A percentile compares a stretch with the other conserved stretches of the same genome.
Evolutionary conservation across 2,113 vertebrate species (phyloP).

Genomic region (Leucosticte australis): DNA sequence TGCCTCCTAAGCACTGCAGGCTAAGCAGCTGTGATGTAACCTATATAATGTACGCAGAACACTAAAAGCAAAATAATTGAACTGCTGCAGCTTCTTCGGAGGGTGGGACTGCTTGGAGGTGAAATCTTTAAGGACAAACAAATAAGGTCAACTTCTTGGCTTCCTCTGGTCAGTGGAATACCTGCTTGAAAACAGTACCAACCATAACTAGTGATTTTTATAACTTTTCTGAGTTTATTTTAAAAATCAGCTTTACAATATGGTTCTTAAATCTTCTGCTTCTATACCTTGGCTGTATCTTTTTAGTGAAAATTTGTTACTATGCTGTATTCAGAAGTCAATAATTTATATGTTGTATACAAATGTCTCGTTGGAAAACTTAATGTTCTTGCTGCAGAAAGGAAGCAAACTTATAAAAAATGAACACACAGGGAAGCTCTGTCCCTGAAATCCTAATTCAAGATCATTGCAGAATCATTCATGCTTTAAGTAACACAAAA

Average conservation of each 20-base stretch:
- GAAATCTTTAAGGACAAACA: conserved; percentile 74
- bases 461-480: conserved; percentile 34
- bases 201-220: background rate
- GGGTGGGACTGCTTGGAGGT: conserved; percentile 66
- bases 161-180: conserved; percentile 8
- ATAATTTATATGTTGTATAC: conserved; percentile 34
- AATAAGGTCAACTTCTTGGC: conserved; percentile 39
- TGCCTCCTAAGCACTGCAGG: conserved; percentile 80
- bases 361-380: background rate
- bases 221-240: background rate
- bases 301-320: background rate
- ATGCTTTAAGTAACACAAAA: conserved; percentile 57
- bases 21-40: conserved; percentile 83
- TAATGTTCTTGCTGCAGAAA: conserved; percentile 6
- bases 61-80: conserved; percentile 77
- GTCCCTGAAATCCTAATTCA: conserved; percentile 50
- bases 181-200: background rate
- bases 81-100: conserved; percentile 61
- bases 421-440: conserved; percentile 1
- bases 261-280: background rate
- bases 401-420: conserved; percentile 45
- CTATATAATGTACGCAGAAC: conserved; percentile 74
- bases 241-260: background rate
- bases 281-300: background rate
- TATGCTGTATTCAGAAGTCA: background rate